Evolutionary conservation across 2,797 vertebrate genomes (phyloP).

Genomic region (Liasis olivaceus): DNA sequence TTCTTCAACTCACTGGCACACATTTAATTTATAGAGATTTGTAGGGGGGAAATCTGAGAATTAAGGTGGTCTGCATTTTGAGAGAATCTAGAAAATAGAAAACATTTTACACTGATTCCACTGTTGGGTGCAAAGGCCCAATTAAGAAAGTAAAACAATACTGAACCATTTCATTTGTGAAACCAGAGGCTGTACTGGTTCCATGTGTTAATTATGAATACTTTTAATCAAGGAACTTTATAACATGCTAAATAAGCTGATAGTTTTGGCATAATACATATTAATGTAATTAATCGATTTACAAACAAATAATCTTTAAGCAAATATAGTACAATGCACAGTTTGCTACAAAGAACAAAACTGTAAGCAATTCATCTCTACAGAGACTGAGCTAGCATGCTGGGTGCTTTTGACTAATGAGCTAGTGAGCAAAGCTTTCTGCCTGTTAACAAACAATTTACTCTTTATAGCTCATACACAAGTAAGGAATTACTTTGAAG

Average conservation of each 20-base stretch:
- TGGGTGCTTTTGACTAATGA: not conserved
- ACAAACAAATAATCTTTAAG: constrained; percentile 15
- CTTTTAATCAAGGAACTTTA: constrained; percentile 40
- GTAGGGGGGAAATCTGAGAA: constrained; percentile 41
- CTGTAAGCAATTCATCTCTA: not conserved
- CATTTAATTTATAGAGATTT: constrained; percentile 50
- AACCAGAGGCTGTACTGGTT: constrained; percentile 65
- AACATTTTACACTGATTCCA: constrained; percentile 30
- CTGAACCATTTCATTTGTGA: constrained; percentile 66
- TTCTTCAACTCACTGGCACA: constrained; percentile 46
- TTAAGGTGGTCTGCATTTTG: constrained; percentile 46
- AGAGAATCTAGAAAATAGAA: constrained; percentile 44
- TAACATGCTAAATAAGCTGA: constrained; percentile 30
- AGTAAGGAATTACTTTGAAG: not conserved
- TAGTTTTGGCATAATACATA: constrained; percentile 22
- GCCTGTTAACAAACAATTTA: not conserved
- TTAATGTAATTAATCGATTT: constrained; percentile 4
- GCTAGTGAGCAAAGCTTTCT: not conserved
- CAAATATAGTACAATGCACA: not conserved
- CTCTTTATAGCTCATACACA: not conserved
- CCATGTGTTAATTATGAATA: constrained; percentile 22
- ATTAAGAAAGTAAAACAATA: constrained; percentile 20
- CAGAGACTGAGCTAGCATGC: not conserved
- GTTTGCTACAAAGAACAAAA: constrained; percentile 27
- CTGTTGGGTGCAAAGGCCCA: not conserved